These are phyloP conservation scores for Craseonycteris thonglongyai DNA, from an alignment of 2,113 vertebrate genomes.

Conservation along the genomic window DNA sequence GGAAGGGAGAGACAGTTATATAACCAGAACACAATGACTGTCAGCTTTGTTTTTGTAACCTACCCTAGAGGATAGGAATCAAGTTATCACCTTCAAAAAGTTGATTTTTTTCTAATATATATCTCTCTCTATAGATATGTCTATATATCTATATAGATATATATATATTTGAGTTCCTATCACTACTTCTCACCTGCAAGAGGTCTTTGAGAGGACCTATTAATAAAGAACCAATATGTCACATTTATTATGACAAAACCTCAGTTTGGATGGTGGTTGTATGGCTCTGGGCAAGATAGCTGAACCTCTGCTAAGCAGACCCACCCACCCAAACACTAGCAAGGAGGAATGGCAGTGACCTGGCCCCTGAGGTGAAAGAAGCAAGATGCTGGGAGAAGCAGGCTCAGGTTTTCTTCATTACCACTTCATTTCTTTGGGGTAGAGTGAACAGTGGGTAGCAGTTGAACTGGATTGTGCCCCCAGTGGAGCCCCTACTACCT, in stretches of 20 bases:
- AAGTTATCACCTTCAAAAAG: neutral
- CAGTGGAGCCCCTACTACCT: neutral
- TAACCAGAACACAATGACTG: neutral
- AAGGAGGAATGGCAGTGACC: neutral
- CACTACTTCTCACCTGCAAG: neutral
- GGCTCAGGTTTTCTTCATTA: neutral
- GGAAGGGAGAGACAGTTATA: neutral
- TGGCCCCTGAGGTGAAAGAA: neutral
- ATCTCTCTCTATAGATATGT: too few relatives aligned
- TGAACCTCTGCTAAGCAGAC: neutral
- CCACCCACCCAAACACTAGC: rapidly evolving
- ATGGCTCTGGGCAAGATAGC: neutral
- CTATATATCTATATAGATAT: too few relatives aligned
- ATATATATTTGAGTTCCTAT: neutral
- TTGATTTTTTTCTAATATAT: too few relatives aligned
- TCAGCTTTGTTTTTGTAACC: neutral
- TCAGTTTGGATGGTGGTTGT: neutral
- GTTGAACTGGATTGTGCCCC: neutral
- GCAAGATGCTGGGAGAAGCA: neutral
- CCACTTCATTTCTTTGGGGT: neutral
- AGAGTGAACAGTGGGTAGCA: neutral
- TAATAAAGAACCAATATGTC: neutral
- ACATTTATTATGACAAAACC: neutral
- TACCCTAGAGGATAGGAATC: neutral
- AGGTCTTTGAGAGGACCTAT: neutral